Percentiles rank a stretch among this genome's conserved stretches.
These are phyloP conservation scores for Lucilia cuprina DNA, from an alignment of 1,140 invertebrate species.

Conservation along the genomic window DNA sequence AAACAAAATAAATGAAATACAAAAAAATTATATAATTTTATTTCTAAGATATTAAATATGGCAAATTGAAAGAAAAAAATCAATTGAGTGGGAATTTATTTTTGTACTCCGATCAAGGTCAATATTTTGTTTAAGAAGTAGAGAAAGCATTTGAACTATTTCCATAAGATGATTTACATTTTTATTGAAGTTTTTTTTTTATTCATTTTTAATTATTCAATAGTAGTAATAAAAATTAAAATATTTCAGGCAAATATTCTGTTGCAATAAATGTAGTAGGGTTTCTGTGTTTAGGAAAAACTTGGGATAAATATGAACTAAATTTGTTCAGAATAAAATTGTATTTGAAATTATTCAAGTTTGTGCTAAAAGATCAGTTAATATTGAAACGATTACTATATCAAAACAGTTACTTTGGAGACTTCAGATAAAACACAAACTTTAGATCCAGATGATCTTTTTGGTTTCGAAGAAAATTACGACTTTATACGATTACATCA, in stretches of 20 bases:
- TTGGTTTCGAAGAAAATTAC: too few relatives aligned
- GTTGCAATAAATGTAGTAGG: neutral
- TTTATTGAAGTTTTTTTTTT: neutral
- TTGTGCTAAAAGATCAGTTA: too few relatives aligned
- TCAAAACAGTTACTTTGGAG: too few relatives aligned
- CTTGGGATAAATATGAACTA: neutral
- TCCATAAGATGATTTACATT: neutral
- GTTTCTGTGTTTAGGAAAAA: neutral
- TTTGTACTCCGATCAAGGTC: neutral
- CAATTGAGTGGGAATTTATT: neutral
- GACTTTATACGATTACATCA: too few relatives aligned
- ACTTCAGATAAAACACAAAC: too few relatives aligned
- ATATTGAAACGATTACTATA: too few relatives aligned
- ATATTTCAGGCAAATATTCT: neutral
- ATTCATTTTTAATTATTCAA: neutral
- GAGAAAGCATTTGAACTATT: slow-evolving; percentile 2
- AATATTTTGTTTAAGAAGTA: neutral
- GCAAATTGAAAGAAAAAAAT: neutral
- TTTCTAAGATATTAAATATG: neutral
- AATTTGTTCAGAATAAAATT: too few relatives aligned
- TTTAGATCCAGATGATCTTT: too few relatives aligned
- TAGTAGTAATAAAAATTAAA: neutral
- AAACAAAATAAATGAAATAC: neutral
- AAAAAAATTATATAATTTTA: slow-evolving; percentile 11
- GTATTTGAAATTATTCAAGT: too few relatives aligned